These are phyloP conservation scores for Heterodera schachtii DNA, from an alignment of 1,140 invertebrate genomes.

Conservation along the genomic window DNA sequence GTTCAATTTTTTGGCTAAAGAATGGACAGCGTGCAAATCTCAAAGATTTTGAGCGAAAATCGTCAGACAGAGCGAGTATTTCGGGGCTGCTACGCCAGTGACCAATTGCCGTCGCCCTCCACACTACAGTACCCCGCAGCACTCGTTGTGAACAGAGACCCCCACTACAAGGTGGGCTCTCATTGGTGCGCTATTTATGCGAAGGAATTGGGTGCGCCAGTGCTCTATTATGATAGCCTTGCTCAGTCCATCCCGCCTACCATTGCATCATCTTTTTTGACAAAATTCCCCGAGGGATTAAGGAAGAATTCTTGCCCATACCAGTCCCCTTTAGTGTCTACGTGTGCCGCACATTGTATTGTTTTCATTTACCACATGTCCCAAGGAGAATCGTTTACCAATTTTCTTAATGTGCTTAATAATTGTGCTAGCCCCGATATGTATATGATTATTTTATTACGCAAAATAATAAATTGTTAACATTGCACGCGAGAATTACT, in stretches of 20 bases:
- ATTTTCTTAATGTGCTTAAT: too few species aligned
- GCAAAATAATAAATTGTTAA: too few species aligned
- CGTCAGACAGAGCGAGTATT: not conserved
- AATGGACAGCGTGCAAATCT: constrained; percentile 7
- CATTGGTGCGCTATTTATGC: constrained; percentile 13
- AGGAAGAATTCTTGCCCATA: too few species aligned
- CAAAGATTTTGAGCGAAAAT: constrained; percentile 13
- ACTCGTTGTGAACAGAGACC: not conserved
- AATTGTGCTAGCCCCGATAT: too few species aligned
- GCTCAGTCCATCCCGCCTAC: not conserved
- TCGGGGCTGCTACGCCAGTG: constrained; percentile 13
- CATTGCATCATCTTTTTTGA: not conserved
- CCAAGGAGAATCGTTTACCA: too few species aligned
- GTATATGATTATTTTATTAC: too few species aligned
- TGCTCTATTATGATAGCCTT: constrained; percentile 8
- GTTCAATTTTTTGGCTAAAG: too few species aligned
- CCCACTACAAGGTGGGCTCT: not conserved
- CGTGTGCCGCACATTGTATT: too few species aligned
- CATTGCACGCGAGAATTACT: too few species aligned
- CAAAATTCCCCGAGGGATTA: too few species aligned
- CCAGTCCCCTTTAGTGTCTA: too few species aligned
- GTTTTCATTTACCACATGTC: too few species aligned
- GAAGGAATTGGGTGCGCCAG: not conserved
- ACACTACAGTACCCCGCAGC: constrained; percentile 13
- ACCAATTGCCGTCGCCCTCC: not conserved